A percentile compares a stretch with the other conserved stretches of the same genome.
phyloP scores from a whole-genome alignment of 2,113 vertebrate species.

The Phodopus roborovskii region DNA sequence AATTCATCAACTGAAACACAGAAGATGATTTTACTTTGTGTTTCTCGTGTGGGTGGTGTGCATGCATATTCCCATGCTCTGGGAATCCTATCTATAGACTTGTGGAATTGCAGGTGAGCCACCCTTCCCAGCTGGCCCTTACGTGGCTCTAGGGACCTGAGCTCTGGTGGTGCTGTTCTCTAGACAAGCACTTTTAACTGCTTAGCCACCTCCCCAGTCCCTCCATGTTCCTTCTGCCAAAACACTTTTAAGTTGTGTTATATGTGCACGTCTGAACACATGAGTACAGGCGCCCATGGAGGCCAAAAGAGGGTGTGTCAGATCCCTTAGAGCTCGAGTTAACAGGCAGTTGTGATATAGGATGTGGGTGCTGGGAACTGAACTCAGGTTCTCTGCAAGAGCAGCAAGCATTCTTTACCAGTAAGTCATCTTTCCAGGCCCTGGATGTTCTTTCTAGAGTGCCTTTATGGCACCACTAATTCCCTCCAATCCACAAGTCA shows the following conservation, averaged over 20 bases:
- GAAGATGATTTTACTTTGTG: background rate
- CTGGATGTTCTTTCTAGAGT: background rate
- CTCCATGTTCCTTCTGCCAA: background rate
- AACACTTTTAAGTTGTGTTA: background rate
- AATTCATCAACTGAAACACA: slow-evolving; percentile 29
- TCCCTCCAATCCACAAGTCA: background rate
- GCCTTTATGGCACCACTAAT: background rate
- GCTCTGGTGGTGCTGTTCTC: background rate
- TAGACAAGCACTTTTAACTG: background rate
- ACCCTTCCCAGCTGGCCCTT: too few relatives aligned
- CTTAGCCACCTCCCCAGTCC: background rate
- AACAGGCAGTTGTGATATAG: background rate
- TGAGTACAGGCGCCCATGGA: background rate
- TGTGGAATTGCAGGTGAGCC: background rate
- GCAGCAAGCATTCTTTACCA: background rate
- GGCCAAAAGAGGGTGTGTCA: background rate
- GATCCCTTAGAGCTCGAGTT: background rate
- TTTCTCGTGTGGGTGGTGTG: background rate
- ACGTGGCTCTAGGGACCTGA: background rate
- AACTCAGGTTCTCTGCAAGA: background rate
- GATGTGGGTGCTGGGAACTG: background rate
- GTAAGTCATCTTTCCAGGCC: background rate
- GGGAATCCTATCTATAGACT: background rate
- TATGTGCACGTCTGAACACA: background rate
- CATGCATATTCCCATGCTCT: too few relatives aligned